Evolutionary conservation across 2,113 vertebrate species (phyloP).

Genomic region (Leptocoma aspasia): DNA sequence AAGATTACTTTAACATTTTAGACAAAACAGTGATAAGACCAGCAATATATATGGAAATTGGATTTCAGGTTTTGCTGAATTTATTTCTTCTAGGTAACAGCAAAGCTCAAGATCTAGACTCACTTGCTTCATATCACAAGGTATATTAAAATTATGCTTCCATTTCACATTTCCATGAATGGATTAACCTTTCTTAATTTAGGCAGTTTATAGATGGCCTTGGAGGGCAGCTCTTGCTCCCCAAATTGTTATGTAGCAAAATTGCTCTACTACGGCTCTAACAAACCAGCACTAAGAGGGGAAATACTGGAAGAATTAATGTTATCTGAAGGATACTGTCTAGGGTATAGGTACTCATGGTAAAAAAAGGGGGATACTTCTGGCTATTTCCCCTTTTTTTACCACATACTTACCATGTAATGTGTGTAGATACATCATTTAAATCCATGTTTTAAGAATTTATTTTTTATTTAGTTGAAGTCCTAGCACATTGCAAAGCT

Average conservation of each 20-base stretch:
- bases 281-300: not conserved
- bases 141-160: not conserved
- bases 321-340: not conserved
- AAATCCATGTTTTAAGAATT: not conserved
- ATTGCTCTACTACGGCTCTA: not conserved
- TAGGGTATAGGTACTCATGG: not conserved
- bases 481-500: not conserved
- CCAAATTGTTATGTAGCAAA: not conserved
- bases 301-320: not conserved
- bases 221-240: not conserved
- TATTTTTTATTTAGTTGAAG: not conserved
- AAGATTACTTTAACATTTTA: slow-evolving; percentile 54
- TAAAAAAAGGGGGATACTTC: rapidly evolving
- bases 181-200: slow-evolving; percentile 26
- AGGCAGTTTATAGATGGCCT: not conserved
- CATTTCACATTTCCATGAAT: slow-evolving; percentile 15
- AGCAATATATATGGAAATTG: slow-evolving; percentile 67
- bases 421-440: not conserved
- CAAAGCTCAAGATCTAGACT: slow-evolving; percentile 4
- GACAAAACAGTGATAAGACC: slow-evolving; percentile 59
- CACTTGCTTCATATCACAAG: not conserved
- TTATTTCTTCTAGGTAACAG: slow-evolving; percentile 24
- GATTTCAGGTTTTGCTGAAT: slow-evolving; percentile 32
- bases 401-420: not conserved
- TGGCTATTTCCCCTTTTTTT: not conserved